Evolutionary conservation across 2,888 invertebrate species (phyloP), one percentile per base, ranked within the genome.

Genomic region (Philereme transversata): DNA sequence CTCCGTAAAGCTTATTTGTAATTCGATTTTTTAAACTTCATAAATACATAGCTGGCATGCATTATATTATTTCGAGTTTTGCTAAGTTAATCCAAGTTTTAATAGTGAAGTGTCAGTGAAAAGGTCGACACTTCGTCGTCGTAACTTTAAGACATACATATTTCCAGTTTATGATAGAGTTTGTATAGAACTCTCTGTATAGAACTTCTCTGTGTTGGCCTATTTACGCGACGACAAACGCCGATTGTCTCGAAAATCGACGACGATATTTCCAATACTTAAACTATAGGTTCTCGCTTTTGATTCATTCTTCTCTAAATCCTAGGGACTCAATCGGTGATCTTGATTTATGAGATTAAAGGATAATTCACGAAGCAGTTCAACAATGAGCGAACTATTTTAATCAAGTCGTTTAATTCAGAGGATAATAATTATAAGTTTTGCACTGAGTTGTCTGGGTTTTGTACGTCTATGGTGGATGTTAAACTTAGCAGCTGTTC

Each of bases 211-310:
- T 53, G 9, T 50, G 22, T 51, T 51, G 46, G 43, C 46, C 47
- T 36, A 9, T 11, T 35, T 6, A 34, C 36, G 56, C 57, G 10
- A 44, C 38, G 33, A 36, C 33, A 44, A 55, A 38, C 69, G 67
- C 72, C 73, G 68, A 76, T 72, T 73, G 74, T 78, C 76, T 71
- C 67, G 66, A 70, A 75, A 77, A 73, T 60, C 53, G 64, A 65
- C 66, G 64, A 64, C 57, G 59, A 58, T 67, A 67, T 67, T 69
- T 63, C 53, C 56, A 36, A 65, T 47, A 60, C 64, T 67, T 67
- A 52, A 55, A 62, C 52, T 63, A 64, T 49, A 38, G 45, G 40
- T 43, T 48, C 22, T 51, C 33, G 35, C 8, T 43, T 10, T 38
- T 51, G 43, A 53, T 40, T 48, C 40, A 43, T 55, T 46, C 43